A percentile compares a stretch with the other conserved stretches of the same genome.
These are phyloP conservation scores for Xanthostigma xanthostigma DNA, from an alignment of 2,888 invertebrate species.

Conservation along the genomic window DNA sequence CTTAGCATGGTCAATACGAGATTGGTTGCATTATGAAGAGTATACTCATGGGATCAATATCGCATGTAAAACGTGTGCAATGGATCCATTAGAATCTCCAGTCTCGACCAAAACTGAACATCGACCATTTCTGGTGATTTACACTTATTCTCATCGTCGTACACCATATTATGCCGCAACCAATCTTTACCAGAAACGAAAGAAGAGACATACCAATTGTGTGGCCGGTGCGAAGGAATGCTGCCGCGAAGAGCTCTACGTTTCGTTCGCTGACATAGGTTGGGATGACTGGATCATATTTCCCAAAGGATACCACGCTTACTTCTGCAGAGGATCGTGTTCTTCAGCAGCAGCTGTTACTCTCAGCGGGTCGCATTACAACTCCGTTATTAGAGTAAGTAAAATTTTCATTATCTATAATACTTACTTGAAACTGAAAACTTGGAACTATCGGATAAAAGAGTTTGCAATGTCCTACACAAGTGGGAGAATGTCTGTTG, in stretches of 20 bases:
- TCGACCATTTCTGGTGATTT: slow-evolving; percentile 64
- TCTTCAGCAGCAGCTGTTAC: slow-evolving; percentile 56
- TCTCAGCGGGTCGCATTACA: slow-evolving; percentile 47
- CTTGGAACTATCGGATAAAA: too few species aligned
- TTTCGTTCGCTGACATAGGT: slow-evolving; percentile 70
- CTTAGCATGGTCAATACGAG: slow-evolving; percentile 56
- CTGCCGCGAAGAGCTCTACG: slow-evolving; percentile 67
- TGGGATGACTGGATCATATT: slow-evolving; percentile 82
- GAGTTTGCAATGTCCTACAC: too few species aligned
- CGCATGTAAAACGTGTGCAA: slow-evolving; percentile 61
- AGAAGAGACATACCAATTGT: slow-evolving; percentile 52
- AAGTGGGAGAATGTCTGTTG: too few species aligned
- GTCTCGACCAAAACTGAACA: slow-evolving; percentile 54
- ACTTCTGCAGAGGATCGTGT: slow-evolving; percentile 75
- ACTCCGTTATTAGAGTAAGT: slow-evolving; percentile 59
- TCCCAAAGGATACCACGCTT: slow-evolving; percentile 71
- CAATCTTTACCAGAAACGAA: slow-evolving; percentile 30
- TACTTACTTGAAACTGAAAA: not conserved
- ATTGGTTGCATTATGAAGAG: slow-evolving; percentile 57
- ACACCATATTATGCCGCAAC: slow-evolving; percentile 23
- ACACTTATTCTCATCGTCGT: slow-evolving; percentile 56
- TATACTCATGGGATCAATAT: slow-evolving; percentile 58
- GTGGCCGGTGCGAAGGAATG: slow-evolving; percentile 56
- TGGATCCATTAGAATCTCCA: slow-evolving; percentile 44
- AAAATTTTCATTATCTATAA: not conserved